phyloP scores from a whole-genome alignment of 2,113 vertebrate genomes.

The Centropristis striata region DNA sequence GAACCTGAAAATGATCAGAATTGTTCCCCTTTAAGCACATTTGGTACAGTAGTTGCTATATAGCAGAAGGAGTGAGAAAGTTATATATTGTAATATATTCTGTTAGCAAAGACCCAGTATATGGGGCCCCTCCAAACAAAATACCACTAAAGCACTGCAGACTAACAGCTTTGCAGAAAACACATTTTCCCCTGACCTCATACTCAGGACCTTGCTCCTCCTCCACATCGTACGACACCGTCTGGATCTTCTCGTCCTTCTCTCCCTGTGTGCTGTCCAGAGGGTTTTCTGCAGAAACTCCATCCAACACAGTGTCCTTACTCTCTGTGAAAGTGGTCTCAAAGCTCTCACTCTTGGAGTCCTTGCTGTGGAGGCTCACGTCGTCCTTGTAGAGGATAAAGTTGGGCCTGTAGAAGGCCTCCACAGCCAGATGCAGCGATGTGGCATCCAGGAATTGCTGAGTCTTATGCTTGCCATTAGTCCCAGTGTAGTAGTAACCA shows the following conservation, averaged over 20 bases:
- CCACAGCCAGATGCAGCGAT: conserved; percentile 92
- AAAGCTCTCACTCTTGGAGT: conserved; percentile 89
- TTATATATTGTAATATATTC: background rate
- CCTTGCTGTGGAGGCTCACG: conserved; percentile 87
- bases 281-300: conserved; percentile 37
- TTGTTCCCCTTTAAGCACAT: background rate
- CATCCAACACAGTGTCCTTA: conserved; percentile 80
- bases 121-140: background rate
- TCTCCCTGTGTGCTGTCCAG: conserved; percentile 74
- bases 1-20: too few relatives aligned
- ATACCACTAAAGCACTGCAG: background rate
- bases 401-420: conserved; percentile 91
- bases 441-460: conserved; percentile 94
- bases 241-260: conserved; percentile 90
- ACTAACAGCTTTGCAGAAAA: background rate
- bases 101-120: too few relatives aligned
- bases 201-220: conserved; percentile 90
- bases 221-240: conserved; percentile 92
- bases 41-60: conserved; percentile 18
- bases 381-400: conserved; percentile 91
- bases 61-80: background rate
- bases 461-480: conserved; percentile 81
- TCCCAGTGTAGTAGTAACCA: conserved; percentile 88
- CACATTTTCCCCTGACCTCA: conserved; percentile 81
- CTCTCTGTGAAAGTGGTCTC: conserved; percentile 92